phyloP scores from a whole-genome alignment of 2,888 invertebrate genomes.

The Brachynemurus nebulosus region DNA sequence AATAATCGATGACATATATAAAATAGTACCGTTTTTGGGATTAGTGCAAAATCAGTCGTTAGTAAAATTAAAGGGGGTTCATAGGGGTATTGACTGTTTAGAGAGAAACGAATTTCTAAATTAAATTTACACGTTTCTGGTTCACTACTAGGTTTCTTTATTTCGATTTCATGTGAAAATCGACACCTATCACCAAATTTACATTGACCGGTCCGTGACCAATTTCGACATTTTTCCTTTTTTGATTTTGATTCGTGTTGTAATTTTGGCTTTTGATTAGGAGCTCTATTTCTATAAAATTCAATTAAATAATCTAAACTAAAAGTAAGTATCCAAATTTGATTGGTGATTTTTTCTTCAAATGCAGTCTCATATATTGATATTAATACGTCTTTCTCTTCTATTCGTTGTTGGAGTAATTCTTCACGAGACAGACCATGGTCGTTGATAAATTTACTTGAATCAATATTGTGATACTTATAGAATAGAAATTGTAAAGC shows the following conservation, averaged over 20 bases:
- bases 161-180: slow-evolving; percentile 49
- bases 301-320: slow-evolving; percentile 50
- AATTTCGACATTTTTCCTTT: slow-evolving; percentile 48
- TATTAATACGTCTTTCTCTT: slow-evolving; percentile 60
- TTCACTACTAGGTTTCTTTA: slow-evolving; percentile 29
- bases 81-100: slow-evolving; percentile 55
- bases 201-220: slow-evolving; percentile 46
- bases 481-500: slow-evolving; percentile 54
- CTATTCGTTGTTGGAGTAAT: slow-evolving; percentile 47
- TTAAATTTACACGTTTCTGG: slow-evolving; percentile 34
- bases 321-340: slow-evolving; percentile 55
- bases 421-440: slow-evolving; percentile 37
- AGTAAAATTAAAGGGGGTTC: slow-evolving; percentile 59
- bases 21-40: slow-evolving; percentile 49
- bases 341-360: slow-evolving; percentile 50
- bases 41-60: slow-evolving; percentile 44
- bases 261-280: too few species aligned
- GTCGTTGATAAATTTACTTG: slow-evolving; percentile 28
- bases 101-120: slow-evolving; percentile 62
- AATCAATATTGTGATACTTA: slow-evolving; percentile 41
- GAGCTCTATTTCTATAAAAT: slow-evolving; percentile 35
- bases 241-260: too few species aligned
- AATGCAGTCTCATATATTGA: slow-evolving; percentile 64
- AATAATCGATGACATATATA: slow-evolving; percentile 50
- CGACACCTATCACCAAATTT: slow-evolving; percentile 61